phyloP scores from a whole-genome alignment of 2,113 vertebrate genomes.

The Engraulis encrasicolus region DNA sequence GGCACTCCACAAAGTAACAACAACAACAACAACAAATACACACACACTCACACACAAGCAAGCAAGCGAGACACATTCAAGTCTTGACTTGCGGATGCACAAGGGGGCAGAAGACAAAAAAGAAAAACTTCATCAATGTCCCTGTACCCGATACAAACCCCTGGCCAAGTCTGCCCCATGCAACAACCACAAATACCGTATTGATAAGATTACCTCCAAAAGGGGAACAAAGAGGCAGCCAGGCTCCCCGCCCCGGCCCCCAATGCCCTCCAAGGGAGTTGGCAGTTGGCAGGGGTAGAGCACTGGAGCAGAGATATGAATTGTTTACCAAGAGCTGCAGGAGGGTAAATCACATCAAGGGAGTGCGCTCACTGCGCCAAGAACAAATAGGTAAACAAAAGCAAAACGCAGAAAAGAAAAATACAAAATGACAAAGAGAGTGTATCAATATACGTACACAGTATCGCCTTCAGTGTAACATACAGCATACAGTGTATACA shows the following conservation, averaged over 20 bases:
- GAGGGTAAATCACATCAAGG: conserved; percentile 33
- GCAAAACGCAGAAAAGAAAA: too few relatives aligned
- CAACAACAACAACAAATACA: background rate
- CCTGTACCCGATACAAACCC: conserved; percentile 14
- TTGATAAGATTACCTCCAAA: conserved; percentile 48
- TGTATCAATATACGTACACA: background rate
- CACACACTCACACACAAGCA: background rate
- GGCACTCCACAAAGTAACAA: background rate
- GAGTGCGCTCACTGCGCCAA: background rate
- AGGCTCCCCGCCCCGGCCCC: conserved; percentile 43
- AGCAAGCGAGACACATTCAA: background rate
- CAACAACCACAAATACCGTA: conserved; percentile 33
- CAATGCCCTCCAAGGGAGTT: conserved; percentile 26
- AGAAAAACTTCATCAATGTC: conserved; percentile 44
- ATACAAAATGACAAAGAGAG: background rate
- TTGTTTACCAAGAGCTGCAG: conserved; percentile 19
- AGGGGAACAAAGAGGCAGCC: conserved; percentile 29
- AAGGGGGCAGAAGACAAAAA: background rate
- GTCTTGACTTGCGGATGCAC: background rate
- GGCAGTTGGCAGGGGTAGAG: conserved; percentile 28
- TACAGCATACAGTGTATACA: too few relatives aligned
- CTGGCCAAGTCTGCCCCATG: conserved; percentile 25
- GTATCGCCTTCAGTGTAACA: background rate
- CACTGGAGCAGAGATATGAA: conserved; percentile 44
- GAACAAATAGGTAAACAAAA: too few relatives aligned